These are phyloP conservation scores for Ophraella communa DNA, from an alignment of 2,888 invertebrate genomes.

Conservation along the genomic window DNA sequence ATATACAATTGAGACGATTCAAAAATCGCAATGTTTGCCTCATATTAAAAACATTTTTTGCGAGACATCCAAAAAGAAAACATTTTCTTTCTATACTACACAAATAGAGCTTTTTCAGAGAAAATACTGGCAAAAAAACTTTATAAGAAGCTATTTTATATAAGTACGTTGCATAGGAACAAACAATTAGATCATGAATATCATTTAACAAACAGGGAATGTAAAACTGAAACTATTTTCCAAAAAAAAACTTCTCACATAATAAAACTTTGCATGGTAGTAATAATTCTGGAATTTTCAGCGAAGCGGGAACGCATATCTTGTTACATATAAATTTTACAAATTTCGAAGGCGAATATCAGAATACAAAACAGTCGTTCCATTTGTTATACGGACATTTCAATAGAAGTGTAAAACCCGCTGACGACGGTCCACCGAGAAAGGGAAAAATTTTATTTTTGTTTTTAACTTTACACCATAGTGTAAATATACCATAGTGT, in stretches of 20 bases:
- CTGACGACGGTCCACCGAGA: background rate
- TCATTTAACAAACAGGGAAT: conserved; percentile 32
- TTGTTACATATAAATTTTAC: conserved; percentile 7
- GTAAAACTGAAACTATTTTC: conserved; percentile 26
- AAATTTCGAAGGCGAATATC: conserved; percentile 1
- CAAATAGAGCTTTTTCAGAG: conserved; percentile 47
- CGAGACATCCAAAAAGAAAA: conserved; percentile 48
- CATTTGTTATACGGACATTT: background rate
- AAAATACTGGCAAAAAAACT: conserved; percentile 53
- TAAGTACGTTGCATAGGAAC: conserved; percentile 53
- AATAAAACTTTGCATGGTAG: conserved; percentile 9
- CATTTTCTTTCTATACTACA: conserved; percentile 41
- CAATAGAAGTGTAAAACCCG: background rate
- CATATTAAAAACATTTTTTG: conserved; percentile 46
- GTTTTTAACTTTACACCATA: background rate
- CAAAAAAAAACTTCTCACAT: conserved; percentile 19
- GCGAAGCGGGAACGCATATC: conserved; percentile 8
- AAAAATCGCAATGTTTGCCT: conserved; percentile 44
- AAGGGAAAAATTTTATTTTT: background rate
- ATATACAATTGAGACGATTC: conserved; percentile 42
- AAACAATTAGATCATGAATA: conserved; percentile 35
- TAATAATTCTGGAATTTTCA: conserved; percentile 6
- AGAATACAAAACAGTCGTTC: background rate
- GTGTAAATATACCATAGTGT: too few relatives aligned
- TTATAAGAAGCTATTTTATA: conserved; percentile 39